Evolutionary conservation across 2,113 vertebrate genomes (phyloP), one percentile per base, ranked within the genome.

Genomic region (Hydrolagus affinis): DNA sequence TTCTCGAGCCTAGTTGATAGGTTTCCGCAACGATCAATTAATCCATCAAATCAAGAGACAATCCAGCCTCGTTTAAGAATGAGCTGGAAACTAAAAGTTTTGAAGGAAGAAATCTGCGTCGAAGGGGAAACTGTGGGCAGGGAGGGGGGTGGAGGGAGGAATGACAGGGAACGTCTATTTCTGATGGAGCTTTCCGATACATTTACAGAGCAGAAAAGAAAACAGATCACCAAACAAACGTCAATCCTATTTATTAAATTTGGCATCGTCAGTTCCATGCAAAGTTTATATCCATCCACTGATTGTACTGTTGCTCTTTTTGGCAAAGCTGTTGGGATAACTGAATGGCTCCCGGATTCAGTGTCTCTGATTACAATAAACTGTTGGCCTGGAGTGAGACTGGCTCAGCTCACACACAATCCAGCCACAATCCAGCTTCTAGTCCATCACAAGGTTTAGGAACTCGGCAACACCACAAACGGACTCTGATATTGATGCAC

Each of bases 151-250:
- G 23, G 23, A 9, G 12, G 30, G 10, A 25, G 12, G 62, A 64
- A 25, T 30, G 77, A 64, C 60, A 66, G 28, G 25, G n/a, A n/a
- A n/a, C n/a, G 30, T 80, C 62, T 25, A 23, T 30, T 30, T 66
- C 64, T 64, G 23, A 25, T 77, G 56, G 75, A 0, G 21, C 57
- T 77, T 60, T 77, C 44, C 57, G 60, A 77, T 25, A 11, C 15
- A 23, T 57, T 77, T 44, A 44, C 44, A 44, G 6, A 3, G n/a
- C n/a, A n/a, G 6, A 44, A 44, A 44, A 11, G 75, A 59, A 59
- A 77, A 77, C 21, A 78, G 75, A 78, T 78, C 60, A 78, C 32
- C 57, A 78, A 62, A 62, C 57, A 62, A 78, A 78, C 44, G 25
- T 78, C 76, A 62, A 56, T n/a, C 19, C 57, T 59, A 78, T 59